phyloP scores from a whole-genome alignment of 2,113 vertebrate genomes.

The Jaculus jaculus region DNA sequence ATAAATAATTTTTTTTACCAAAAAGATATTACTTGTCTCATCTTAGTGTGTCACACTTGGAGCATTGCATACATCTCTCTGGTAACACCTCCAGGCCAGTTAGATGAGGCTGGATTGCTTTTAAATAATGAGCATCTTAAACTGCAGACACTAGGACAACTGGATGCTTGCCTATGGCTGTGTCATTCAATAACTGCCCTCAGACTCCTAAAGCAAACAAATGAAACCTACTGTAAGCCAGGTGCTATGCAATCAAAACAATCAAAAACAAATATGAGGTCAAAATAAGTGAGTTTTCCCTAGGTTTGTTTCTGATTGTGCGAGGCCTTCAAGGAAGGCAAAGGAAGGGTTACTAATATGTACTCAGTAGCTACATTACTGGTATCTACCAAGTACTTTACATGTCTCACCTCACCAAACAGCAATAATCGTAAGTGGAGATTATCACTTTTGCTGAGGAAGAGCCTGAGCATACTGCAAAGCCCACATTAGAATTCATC shows the following conservation, averaged over 20 bases:
- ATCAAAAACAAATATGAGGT: constrained; percentile 67
- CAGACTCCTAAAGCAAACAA: constrained; percentile 52
- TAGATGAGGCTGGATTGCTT: not conserved
- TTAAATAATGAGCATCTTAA: not conserved
- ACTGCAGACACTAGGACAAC: not conserved
- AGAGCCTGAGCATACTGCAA: not conserved
- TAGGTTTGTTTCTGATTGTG: constrained; percentile 15
- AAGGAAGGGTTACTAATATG: not conserved
- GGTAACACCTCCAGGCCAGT: not conserved
- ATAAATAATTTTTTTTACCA: no score
- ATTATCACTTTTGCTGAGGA: not conserved
- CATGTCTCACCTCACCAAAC: not conserved
- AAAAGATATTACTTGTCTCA: no score
- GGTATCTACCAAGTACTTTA: not conserved
- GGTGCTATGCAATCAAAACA: constrained; percentile 60
- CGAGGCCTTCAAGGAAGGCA: not conserved
- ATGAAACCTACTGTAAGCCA: not conserved
- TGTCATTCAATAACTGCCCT: not conserved
- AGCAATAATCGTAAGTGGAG: not conserved
- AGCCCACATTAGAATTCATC: not conserved
- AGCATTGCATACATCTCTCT: not conserved
- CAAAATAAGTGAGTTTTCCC: not conserved
- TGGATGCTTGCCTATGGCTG: constrained; percentile 20
- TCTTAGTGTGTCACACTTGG: not conserved
- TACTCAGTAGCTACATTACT: not conserved